Evolutionary conservation across 2,113 vertebrate genomes (phyloP).

Genomic region (Anseranas semipalmata): DNA sequence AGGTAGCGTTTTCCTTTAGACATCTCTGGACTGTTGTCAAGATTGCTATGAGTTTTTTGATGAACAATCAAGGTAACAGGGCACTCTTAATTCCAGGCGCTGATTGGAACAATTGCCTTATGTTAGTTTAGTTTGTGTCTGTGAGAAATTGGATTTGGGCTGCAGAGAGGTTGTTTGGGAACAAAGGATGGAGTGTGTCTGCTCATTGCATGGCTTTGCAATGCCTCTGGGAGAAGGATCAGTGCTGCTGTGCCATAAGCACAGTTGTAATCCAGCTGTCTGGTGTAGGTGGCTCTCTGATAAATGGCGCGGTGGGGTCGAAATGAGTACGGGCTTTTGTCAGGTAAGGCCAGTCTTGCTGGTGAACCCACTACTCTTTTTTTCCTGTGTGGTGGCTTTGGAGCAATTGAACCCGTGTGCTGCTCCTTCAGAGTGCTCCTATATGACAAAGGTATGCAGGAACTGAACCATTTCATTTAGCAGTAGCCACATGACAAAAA

Average conservation of each 20-base stretch:
- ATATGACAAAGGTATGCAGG: neutral
- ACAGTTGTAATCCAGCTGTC: too few relatives aligned
- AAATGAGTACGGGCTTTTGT: neutral
- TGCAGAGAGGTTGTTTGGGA: neutral
- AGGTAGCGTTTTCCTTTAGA: neutral
- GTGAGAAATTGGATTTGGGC: neutral
- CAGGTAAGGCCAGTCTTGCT: too few relatives aligned
- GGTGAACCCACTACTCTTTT: neutral
- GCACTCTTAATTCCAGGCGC: neutral
- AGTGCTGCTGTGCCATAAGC: neutral
- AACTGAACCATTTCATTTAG: neutral
- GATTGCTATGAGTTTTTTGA: neutral
- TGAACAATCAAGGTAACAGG: neutral
- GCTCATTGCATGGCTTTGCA: neutral
- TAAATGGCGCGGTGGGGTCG: neutral
- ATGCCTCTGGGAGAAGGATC: neutral
- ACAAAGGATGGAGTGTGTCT: too few relatives aligned
- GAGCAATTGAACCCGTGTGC: too few relatives aligned
- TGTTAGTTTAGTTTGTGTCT: neutral
- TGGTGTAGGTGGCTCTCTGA: neutral
- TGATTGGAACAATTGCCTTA: neutral
- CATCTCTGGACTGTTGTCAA: neutral
- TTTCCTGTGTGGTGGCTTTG: neutral
- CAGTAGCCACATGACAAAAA: neutral
- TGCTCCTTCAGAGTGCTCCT: neutral